A percentile compares a stretch with the other conserved stretches of the same genome.
Conservation (phyloP, 2,888 invertebrate species). For the Sipunculus nudus region DNA sequence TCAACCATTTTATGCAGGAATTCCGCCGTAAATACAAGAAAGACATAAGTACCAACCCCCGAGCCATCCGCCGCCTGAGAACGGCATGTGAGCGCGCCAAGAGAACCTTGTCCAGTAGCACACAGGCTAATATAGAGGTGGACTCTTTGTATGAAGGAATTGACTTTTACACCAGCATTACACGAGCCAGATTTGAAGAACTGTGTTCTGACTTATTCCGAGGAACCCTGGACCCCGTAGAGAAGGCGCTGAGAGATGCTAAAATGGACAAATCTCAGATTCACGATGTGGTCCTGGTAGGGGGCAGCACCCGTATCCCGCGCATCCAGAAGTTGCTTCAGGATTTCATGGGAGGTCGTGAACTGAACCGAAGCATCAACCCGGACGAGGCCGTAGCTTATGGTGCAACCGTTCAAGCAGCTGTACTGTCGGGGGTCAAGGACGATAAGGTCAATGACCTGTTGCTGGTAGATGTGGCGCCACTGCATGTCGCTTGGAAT, state of each 20-base stretch:
- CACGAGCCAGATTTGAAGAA: conserved; percentile 59
- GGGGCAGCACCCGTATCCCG: conserved; percentile 69
- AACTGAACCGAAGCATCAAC: conserved; percentile 80
- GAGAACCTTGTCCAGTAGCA: conserved; percentile 52
- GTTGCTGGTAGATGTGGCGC: conserved; percentile 77
- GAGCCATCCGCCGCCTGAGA: conserved; percentile 54
- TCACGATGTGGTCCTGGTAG: conserved; percentile 83
- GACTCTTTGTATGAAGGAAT: conserved; percentile 57
- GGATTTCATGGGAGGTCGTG: conserved; percentile 74
- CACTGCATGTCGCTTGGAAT: conserved; percentile 68
- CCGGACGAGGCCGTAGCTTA: conserved; percentile 54
- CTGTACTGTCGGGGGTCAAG: conserved; percentile 77
- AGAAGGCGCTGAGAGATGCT: conserved; percentile 80
- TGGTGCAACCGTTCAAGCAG: conserved; percentile 46
- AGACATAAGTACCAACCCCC: conserved; percentile 46
- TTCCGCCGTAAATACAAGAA: conserved; percentile 54
- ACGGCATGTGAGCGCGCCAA: conserved; percentile 60
- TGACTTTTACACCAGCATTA: conserved; percentile 58
- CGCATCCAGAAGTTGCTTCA: conserved; percentile 59
- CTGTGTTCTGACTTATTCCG: conserved; percentile 64
- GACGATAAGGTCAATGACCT: conserved; percentile 75
- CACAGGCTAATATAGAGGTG: conserved; percentile 56
- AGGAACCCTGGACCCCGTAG: conserved; percentile 79
- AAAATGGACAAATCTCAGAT: conserved; percentile 81
- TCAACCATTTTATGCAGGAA: conserved; percentile 53